Evolutionary conservation across 2,888 invertebrate species (phyloP).

Genomic region (Azorinus chamasolen): DNA sequence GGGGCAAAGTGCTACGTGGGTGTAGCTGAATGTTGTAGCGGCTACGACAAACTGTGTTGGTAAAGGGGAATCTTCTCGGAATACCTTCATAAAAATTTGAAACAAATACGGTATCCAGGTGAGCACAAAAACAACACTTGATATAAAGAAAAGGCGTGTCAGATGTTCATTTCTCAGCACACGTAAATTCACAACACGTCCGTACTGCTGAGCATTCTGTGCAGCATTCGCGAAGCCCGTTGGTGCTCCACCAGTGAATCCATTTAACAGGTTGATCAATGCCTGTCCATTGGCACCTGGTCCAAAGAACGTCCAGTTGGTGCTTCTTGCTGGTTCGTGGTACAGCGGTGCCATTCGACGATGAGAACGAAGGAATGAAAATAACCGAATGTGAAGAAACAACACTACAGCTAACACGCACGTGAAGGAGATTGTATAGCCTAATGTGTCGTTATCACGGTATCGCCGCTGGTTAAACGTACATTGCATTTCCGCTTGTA

Average conservation of each 20-base stretch:
- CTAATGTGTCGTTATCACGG: constrained; percentile 81
- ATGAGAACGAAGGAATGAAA: constrained; percentile 78
- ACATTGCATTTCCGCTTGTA: constrained; percentile 80
- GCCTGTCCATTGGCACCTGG: constrained; percentile 82
- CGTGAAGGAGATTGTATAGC: constrained; percentile 79
- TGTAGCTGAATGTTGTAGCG: constrained; percentile 78
- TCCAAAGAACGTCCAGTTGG: constrained; percentile 83
- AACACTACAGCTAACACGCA: constrained; percentile 70
- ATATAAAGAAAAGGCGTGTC: constrained; percentile 77
- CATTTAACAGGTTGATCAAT: constrained; percentile 80
- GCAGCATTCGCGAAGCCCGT: constrained; percentile 69
- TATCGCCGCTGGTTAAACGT: constrained; percentile 79
- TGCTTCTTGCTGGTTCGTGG: constrained; percentile 80
- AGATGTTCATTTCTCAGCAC: constrained; percentile 80
- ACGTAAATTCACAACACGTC: constrained; percentile 77
- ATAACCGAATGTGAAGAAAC: constrained; percentile 79
- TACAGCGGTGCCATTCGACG: constrained; percentile 81
- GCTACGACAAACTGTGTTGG: constrained; percentile 68
- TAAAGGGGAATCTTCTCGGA: constrained; percentile 58
- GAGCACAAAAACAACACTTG: constrained; percentile 72
- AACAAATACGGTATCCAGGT: constrained; percentile 80
- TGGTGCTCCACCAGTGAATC: constrained; percentile 73
- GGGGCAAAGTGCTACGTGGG: constrained; percentile 79
- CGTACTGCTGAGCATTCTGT: constrained; percentile 69
- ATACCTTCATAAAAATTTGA: constrained; percentile 76